Percentiles rank a stretch among this genome's conserved stretches.
Evolutionary conservation across 2,113 vertebrate species (phyloP).

Genomic region (Anhinga anhinga): DNA sequence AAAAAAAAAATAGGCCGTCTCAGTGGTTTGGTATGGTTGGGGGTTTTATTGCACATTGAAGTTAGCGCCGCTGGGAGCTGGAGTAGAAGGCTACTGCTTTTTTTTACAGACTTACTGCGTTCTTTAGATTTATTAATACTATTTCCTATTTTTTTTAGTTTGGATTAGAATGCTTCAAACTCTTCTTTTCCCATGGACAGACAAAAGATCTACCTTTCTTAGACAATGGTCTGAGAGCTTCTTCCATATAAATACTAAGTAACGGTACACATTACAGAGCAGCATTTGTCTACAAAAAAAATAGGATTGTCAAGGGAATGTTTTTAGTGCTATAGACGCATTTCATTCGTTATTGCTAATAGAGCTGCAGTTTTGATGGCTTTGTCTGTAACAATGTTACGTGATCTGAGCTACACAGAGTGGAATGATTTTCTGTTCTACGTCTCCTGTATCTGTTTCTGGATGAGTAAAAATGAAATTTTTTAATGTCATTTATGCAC

Average conservation of each 20-base stretch:
- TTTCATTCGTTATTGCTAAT: slow-evolving; percentile 32
- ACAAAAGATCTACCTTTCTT: not conserved
- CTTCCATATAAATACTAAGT: not conserved
- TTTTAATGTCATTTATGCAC: not conserved
- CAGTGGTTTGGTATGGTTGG: not conserved
- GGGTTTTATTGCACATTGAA: not conserved
- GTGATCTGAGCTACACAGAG: not conserved
- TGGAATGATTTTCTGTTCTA: not conserved
- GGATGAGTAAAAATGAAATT: not conserved
- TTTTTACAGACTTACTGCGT: not conserved
- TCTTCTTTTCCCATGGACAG: not conserved
- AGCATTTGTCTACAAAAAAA: not conserved
- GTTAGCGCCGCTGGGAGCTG: not conserved
- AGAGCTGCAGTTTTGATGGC: not conserved
- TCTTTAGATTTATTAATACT: not conserved
- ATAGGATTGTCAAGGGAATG: not conserved
- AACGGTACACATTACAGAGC: not conserved
- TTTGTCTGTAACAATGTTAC: not conserved
- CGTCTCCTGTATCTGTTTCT: not conserved
- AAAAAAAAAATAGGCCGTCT: not conserved
- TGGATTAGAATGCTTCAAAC: not conserved
- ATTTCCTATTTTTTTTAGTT: not conserved
- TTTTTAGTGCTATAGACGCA: not conserved
- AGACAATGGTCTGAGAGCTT: not conserved
- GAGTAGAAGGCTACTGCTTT: not conserved